Evolutionary conservation across 2,888 invertebrate species (phyloP).

Genomic region (Netelia virgata): DNA sequence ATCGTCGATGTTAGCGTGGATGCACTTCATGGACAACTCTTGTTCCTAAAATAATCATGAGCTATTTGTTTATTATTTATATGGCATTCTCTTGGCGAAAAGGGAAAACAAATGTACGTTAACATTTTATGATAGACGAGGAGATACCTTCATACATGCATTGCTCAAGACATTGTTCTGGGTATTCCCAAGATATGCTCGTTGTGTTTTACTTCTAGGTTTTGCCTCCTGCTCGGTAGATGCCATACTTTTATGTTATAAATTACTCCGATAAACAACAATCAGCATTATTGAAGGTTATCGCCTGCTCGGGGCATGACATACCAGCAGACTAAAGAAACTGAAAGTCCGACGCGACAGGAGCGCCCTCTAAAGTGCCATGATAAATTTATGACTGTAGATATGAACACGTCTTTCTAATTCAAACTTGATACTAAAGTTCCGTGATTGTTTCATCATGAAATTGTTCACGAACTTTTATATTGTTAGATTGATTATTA

Average conservation of each 20-base stretch:
- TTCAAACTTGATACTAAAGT: too few relatives aligned
- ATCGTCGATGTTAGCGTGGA: slow-evolving; percentile 89
- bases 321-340: neutral
- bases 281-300: slow-evolving; percentile 48
- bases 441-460: too few relatives aligned
- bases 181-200: slow-evolving; percentile 66
- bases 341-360: neutral
- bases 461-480: too few relatives aligned
- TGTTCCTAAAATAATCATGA: slow-evolving; percentile 88
- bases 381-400: neutral
- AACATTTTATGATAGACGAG: neutral
- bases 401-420: neutral
- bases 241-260: slow-evolving; percentile 39
- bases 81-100: neutral
- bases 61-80: slow-evolving; percentile 1
- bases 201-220: slow-evolving; percentile 7
- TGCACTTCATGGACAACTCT: slow-evolving; percentile 89
- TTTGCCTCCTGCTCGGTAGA: slow-evolving; percentile 19
- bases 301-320: neutral
- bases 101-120: neutral
- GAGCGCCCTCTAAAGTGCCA: neutral
- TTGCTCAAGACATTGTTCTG: slow-evolving; percentile 77
- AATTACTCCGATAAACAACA: slow-evolving; percentile 26
- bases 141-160: slow-evolving; percentile 84
- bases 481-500: too few relatives aligned